Evolutionary conservation across 2,888 invertebrate species (phyloP).

Genomic region (Hydriomena furcata): DNA sequence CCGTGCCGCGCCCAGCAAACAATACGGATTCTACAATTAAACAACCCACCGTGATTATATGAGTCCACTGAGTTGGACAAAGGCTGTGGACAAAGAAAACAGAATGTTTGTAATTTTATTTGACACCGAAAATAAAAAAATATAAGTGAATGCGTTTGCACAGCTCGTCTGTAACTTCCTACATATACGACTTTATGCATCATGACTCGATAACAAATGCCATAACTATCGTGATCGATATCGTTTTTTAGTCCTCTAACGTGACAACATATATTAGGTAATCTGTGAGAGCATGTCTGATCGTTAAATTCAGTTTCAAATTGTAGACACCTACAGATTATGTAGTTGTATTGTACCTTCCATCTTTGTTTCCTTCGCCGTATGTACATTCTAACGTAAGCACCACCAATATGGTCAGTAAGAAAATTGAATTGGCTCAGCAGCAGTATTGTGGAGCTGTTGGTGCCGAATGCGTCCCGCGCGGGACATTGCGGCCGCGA

Average conservation of each 20-base stretch:
- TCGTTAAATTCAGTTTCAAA: too few species aligned
- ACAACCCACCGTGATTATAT: slow-evolving; percentile 37
- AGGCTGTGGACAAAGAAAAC: not conserved
- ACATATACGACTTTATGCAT: too few species aligned
- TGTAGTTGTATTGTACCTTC: not conserved
- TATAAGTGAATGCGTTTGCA: too few species aligned
- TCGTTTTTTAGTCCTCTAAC: too few species aligned
- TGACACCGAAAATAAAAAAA: too few species aligned
- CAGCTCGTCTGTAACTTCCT: not conserved
- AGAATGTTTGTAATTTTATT: not conserved
- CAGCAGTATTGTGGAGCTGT: slow-evolving; percentile 26
- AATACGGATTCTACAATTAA: slow-evolving; percentile 45
- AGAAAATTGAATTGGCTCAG: slow-evolving; percentile 76
- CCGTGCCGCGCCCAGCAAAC: slow-evolving; percentile 53
- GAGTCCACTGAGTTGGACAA: slow-evolving; percentile 4
- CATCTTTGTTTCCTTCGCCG: not conserved
- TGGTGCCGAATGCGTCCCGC: slow-evolving; percentile 77
- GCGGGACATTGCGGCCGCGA: slow-evolving; percentile 61
- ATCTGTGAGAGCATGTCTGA: too few species aligned
- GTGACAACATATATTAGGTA: too few species aligned
- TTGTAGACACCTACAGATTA: too few species aligned
- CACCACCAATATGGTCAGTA: slow-evolving; percentile 70
- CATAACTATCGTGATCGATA: too few species aligned
- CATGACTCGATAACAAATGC: too few species aligned
- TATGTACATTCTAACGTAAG: slow-evolving; percentile 10